Evolutionary conservation across 2,888 invertebrate genomes (phyloP), one percentile per base, ranked within the genome.

Genomic region (Cyaniris semiargus): DNA sequence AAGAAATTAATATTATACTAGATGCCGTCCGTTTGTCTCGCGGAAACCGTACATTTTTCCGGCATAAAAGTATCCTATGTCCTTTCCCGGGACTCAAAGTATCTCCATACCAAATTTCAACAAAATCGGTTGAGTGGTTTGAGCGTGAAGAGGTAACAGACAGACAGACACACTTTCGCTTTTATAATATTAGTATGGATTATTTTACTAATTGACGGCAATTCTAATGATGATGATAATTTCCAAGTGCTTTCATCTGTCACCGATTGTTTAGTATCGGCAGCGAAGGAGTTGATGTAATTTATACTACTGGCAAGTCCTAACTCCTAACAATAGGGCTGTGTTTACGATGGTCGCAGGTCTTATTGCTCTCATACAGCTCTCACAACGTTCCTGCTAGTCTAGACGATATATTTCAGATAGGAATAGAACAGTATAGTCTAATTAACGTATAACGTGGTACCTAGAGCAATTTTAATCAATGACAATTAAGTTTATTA

Each of bases 401-500:
- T 94, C 93, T 94, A 93, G 93, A 94, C 93, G 87, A 87, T 87
- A 90, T 92, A 92, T 90, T 88, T 92, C 89, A 86, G 88, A 89
- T 88, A 82, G 81, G 76, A 77, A 85, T 84, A 84, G 84, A 85
- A 71, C 85, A 83, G 85, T 74, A 74, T 53, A 53, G 2, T 48
- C 27, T 53, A 74, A 74, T 74, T 74, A 48, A 18, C 23, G 23
- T 4, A 66, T 66, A 66, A 27, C 5, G 1, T 3, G 23, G 23
- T 66, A n/a, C n/a, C n/a, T n/a, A 13, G 21, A 23, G 8, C 23
- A 23, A 58, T n/a, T n/a, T 60, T 23, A 8, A 60, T 23, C 23
- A 60, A 66, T 66, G 60, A 66, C 27, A 66, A 66, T 66, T 60
- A 21, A 10, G 21, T 60, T 60, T 48, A 48, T 3, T 27, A 27